Base-by-base conservation (phyloP, 2,888 invertebrate genomes). In the Tethea ocularis region DNA sequence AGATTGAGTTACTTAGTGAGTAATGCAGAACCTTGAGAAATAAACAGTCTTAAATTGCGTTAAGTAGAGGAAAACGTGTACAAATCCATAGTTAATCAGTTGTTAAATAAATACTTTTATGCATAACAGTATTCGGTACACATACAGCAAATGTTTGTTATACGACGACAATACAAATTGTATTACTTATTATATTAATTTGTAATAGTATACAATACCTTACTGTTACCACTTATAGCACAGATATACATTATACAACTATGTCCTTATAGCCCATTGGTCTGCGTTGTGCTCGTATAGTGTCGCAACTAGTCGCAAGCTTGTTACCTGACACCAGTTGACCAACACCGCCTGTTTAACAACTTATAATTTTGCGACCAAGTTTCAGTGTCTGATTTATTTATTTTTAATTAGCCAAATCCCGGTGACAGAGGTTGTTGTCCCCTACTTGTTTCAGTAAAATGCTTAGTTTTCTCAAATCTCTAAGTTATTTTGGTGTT, bases 271-370 rank as follows among this genome's bases (percentile, higher is more conserved):
- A 72, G 61, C 59, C 56, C 55, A 59, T 61, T 61, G 52, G 64
- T 61, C 57, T 67, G 59, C 62, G 58, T 57, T 61, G 62, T 64
- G 68, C 64, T 73, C 63, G 66, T 66, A 33, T 33, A 63, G 61
- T 57, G 60, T 54, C 33, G 54, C 54, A 54, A 62, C 63, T 75
- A 38, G 71, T 70, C 63, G 77, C 70, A 79, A 80, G 59, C 56
- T 22, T 38, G 60, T 51, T 68, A 76, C 76, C 66, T 72, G 75
- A 82, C 77, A 77, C 80, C 74, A 67, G 66, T 79, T 84, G 69
- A 69, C 67, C 73, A 81, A 86, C 77, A 82, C 77, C 76, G 82
- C 77, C 76, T 76, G 85, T 79, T 74, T 69, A 72, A 70, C 74
- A 64, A 65, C 67, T 72, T 64, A 69, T 64, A 62, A 65, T 67